These are phyloP conservation scores for Coelopa frigida DNA, from an alignment of 1,140 invertebrate species.

Conservation along the genomic window DNA sequence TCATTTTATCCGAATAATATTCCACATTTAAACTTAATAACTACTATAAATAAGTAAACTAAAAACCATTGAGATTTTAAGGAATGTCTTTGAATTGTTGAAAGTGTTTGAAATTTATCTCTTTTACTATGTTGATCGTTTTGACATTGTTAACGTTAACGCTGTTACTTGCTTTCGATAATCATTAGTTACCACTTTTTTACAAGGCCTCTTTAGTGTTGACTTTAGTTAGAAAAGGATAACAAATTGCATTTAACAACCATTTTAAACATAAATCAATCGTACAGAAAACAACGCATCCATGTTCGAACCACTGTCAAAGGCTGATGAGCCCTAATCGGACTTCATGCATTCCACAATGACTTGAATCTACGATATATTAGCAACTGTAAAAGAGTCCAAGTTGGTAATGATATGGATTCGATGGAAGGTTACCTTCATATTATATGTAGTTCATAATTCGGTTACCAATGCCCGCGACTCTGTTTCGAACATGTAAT, in stretches of 20 bases:
- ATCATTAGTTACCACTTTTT: neutral
- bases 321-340: no score
- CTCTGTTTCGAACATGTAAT: neutral
- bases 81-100: neutral
- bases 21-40: constrained; percentile 1
- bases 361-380: no score
- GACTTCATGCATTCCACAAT: no score
- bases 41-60: neutral
- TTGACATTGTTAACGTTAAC: constrained; percentile 8
- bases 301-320: no score
- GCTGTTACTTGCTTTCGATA: constrained; percentile 11
- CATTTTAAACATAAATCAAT: constrained; percentile 4
- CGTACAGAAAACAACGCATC: neutral
- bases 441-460: no score
- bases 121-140: no score
- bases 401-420: no score
- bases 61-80: neutral
- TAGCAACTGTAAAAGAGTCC: no score
- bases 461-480: no score
- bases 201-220: neutral
- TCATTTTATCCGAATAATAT: constrained; percentile 7
- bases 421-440: no score
- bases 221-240: constrained; percentile 8
- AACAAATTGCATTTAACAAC: constrained; percentile 18
- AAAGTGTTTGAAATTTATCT: neutral